These are phyloP conservation scores for Kryptolebias marmoratus DNA, from an alignment of 2,113 vertebrate genomes.

Conservation along the genomic window DNA sequence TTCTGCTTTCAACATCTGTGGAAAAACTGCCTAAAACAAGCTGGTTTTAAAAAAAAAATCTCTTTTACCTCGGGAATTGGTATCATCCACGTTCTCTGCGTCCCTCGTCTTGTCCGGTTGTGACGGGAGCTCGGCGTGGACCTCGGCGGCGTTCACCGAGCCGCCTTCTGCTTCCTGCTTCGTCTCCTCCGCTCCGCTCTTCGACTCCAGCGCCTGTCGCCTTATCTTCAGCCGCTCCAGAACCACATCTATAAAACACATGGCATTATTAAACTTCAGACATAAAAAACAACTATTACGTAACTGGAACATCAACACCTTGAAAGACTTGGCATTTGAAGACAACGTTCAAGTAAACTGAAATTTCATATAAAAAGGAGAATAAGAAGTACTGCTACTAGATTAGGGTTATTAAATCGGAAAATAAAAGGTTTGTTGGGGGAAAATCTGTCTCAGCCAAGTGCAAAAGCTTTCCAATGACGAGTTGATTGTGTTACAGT, in stretches of 20 bases:
- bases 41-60: not conserved
- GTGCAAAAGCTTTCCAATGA: too few relatives aligned
- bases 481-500: too few relatives aligned
- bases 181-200: conserved; percentile 77
- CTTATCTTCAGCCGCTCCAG: conserved; percentile 84
- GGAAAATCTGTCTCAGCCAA: too few relatives aligned
- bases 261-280: not conserved
- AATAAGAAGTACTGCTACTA: too few relatives aligned
- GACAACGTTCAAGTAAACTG: not conserved
- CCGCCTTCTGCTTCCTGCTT: conserved; percentile 76
- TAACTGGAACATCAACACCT: not conserved
- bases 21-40: not conserved
- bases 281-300: too few relatives aligned
- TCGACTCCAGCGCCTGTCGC: conserved; percentile 81
- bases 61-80: conserved; percentile 49
- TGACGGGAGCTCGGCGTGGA: conserved; percentile 51
- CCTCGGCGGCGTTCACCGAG: conserved; percentile 62
- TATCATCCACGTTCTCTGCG: not conserved
- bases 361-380: too few relatives aligned
- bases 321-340: not conserved
- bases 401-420: too few relatives aligned
- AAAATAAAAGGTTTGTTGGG: too few relatives aligned
- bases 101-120: conserved; percentile 55
- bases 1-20: not conserved
- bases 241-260: conserved; percentile 82